Percentiles rank a stretch among this genome's conserved stretches.
Evolutionary conservation across 2,113 vertebrate species (phyloP).

Genomic region (Gnathonemus echidnorhynchus): DNA sequence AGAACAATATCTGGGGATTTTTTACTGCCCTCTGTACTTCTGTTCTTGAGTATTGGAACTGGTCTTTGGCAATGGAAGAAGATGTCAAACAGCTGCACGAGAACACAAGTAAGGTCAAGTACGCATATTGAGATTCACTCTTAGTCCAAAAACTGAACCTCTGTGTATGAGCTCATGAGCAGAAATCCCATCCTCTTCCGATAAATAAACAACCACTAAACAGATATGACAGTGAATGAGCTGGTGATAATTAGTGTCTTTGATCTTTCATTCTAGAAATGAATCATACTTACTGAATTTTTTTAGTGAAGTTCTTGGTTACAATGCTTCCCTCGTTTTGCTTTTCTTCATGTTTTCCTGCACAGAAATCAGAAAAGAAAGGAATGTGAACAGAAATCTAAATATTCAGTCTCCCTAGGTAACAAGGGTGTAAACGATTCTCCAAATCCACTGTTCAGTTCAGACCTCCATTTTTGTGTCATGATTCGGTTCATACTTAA

Average conservation of each 20-base stretch:
- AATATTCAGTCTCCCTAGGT: background rate
- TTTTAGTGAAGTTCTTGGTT: constrained; percentile 99
- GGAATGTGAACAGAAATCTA: background rate
- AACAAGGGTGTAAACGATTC: background rate
- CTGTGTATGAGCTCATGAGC: no score
- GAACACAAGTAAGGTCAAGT: background rate
- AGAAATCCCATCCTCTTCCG: background rate
- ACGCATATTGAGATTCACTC: background rate
- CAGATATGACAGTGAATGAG: background rate
- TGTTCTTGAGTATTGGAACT: background rate
- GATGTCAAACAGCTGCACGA: background rate
- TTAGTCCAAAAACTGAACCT: no score
- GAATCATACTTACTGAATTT: constrained; percentile 88
- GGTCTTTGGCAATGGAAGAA: background rate
- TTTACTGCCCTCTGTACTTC: background rate
- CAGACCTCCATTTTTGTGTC: no score
- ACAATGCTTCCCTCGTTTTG: constrained; percentile 93
- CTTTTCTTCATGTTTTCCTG: constrained; percentile 93
- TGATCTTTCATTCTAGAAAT: background rate
- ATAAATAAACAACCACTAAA: background rate
- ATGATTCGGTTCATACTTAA: background rate
- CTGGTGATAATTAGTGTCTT: background rate
- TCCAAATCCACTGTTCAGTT: background rate
- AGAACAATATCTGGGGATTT: background rate
- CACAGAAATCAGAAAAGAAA: background rate